Conservation (phyloP, 1,140 invertebrate species). For the Trachelipus rathkii region DNA sequence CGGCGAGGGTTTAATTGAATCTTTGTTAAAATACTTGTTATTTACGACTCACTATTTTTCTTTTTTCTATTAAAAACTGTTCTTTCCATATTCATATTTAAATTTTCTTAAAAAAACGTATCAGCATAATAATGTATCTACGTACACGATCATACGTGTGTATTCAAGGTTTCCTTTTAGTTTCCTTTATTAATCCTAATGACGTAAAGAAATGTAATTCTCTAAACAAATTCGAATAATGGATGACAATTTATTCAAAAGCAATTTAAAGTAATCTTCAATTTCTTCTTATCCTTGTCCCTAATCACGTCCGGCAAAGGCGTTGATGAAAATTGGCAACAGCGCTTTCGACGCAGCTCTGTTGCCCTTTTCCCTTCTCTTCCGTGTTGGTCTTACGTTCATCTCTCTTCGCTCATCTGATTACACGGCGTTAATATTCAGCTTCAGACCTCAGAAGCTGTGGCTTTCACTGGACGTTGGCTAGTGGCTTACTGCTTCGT, state of each 20-base stretch:
- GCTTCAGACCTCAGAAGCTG: conserved; percentile 10
- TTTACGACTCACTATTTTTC: too few species aligned
- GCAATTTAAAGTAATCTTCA: conserved; percentile 8
- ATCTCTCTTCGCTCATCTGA: conserved; percentile 5
- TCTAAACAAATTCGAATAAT: background rate
- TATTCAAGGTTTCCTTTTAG: background rate
- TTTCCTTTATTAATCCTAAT: background rate
- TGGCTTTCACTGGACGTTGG: conserved; percentile 8
- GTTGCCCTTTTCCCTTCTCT: background rate
- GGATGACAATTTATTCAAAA: conserved; percentile 5
- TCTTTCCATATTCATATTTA: background rate
- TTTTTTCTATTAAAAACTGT: background rate
- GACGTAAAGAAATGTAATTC: background rate
- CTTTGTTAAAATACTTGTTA: too few species aligned
- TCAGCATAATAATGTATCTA: background rate
- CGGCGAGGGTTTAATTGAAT: too few species aligned
- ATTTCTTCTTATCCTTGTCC: conserved; percentile 7
- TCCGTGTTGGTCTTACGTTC: background rate
- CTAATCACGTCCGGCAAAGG: conserved; percentile 6
- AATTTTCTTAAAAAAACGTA: background rate
- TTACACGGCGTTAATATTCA: conserved; percentile 10
- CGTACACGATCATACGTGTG: background rate
- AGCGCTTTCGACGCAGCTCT: background rate
- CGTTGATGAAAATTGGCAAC: conserved; percentile 12
- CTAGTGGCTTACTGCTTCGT: conserved; percentile 8